Percentiles rank a stretch among this genome's conserved stretches.
phyloP scores from a whole-genome alignment of 2,888 invertebrate species.

The Sinhomidia bicolor region DNA sequence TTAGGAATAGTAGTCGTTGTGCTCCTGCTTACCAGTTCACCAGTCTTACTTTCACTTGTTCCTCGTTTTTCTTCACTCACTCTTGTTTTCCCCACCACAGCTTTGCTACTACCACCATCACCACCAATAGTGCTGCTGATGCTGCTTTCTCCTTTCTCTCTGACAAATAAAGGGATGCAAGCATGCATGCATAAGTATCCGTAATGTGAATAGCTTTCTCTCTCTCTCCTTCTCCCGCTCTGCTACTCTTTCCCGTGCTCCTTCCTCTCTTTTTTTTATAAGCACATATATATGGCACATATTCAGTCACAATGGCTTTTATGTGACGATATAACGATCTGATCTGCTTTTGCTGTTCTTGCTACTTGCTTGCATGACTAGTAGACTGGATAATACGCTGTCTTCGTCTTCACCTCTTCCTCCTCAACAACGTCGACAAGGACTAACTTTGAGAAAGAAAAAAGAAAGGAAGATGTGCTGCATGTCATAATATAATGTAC shows the following conservation, averaged over 20 bases:
- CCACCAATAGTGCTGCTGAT: background rate
- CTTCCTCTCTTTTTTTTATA: slow-evolving; percentile 15
- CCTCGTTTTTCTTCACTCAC: background rate
- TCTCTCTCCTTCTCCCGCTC: slow-evolving; percentile 12
- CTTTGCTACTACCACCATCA: background rate
- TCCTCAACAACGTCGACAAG: background rate
- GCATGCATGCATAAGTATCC: slow-evolving; percentile 64
- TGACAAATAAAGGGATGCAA: slow-evolving; percentile 56
- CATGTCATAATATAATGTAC: background rate
- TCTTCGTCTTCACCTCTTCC: slow-evolving; percentile 36
- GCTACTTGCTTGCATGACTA: slow-evolving; percentile 46
- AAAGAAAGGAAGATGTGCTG: background rate
- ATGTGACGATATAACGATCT: slow-evolving; percentile 50
- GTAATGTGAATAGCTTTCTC: slow-evolving; percentile 56
- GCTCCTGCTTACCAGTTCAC: background rate
- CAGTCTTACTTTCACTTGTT: slow-evolving; percentile 32
- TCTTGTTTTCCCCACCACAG: slow-evolving; percentile 6
- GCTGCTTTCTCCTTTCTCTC: background rate
- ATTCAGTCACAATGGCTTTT: slow-evolving; percentile 24
- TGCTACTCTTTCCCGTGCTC: background rate
- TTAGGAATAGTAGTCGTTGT: background rate
- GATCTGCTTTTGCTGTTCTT: slow-evolving; percentile 41
- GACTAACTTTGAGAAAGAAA: background rate
- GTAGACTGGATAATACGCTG: slow-evolving; percentile 47
- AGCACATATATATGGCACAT: background rate